phyloP scores from a whole-genome alignment of 2,797 vertebrate species.

The Tragelaphus oryx region DNA sequence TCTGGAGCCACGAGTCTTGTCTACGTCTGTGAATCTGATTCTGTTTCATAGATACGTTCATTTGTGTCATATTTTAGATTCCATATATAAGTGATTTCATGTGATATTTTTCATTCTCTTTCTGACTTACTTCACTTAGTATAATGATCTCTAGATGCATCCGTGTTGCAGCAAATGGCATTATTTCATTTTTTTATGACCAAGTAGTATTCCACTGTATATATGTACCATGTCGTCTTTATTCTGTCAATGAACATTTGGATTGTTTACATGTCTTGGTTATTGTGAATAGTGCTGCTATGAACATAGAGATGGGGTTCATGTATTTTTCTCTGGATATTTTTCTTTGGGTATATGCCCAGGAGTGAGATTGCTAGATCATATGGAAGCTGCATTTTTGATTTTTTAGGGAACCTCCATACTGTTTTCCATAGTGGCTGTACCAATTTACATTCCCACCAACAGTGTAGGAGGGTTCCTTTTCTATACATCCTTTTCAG shows the following conservation, averaged over 20 bases:
- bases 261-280: not conserved
- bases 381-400: not conserved
- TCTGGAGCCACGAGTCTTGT: not conserved
- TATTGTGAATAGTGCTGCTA: not conserved
- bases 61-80: not conserved
- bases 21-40: not conserved
- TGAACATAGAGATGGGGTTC: not conserved
- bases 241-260: not conserved
- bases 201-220: not conserved
- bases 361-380: not conserved
- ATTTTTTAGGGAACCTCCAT: not conserved
- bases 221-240: not conserved
- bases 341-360: not conserved
- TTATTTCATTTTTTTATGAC: not conserved
- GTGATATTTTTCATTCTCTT: not conserved
- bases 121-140: not conserved
- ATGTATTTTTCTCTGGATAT: not conserved
- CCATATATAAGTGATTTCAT: not conserved
- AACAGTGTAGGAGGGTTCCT: not conserved
- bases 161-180: not conserved
- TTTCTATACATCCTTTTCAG: not conserved
- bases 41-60: not conserved
- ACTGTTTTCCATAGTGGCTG: not conserved
- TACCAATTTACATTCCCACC: not conserved
- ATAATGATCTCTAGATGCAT: not conserved